Percentiles rank a stretch among this genome's conserved stretches.
Evolutionary conservation across 2,113 vertebrate species (phyloP).

Genomic region (Zosterops pallidus): DNA sequence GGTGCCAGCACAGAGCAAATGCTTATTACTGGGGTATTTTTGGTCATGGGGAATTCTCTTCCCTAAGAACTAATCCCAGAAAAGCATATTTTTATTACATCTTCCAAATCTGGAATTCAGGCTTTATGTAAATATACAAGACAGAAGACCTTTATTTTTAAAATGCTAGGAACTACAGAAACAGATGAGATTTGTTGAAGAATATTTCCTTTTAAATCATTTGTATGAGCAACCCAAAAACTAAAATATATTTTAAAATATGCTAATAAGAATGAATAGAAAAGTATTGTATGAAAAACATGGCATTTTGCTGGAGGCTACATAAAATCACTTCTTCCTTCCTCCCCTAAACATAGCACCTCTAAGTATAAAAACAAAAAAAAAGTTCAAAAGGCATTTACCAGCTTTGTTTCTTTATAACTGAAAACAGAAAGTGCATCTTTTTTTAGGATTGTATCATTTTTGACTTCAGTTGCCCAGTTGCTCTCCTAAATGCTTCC

Average conservation of each 20-base stretch:
- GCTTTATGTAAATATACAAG: conserved; percentile 7
- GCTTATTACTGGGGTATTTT: conserved; percentile 36
- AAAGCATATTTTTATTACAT: conserved; percentile 43
- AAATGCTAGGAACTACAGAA: neutral
- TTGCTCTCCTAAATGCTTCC: neutral
- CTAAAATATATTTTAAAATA: neutral
- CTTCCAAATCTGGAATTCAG: conserved; percentile 36
- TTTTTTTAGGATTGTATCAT: neutral
- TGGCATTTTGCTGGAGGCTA: neutral
- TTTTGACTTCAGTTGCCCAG: neutral
- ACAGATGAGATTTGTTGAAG: conserved; percentile 24
- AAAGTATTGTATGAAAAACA: neutral
- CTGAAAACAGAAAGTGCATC: conserved; percentile 29
- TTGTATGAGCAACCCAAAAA: neutral
- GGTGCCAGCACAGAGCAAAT: conserved; percentile 13
- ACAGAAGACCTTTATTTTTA: conserved; percentile 23
- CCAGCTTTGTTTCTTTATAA: conserved; percentile 9
- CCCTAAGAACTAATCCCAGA: conserved; percentile 17
- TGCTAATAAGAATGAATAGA: neutral
- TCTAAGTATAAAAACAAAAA: conserved; percentile 30
- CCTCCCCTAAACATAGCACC: conserved; percentile 15
- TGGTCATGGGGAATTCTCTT: conserved; percentile 44
- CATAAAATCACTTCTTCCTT: neutral
- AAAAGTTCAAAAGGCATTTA: conserved; percentile 32
- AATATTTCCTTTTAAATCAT: neutral